A percentile compares a stretch with the other conserved stretches of the same genome.
phyloP scores from a whole-genome alignment of 2,888 invertebrate genomes.

The Corbicula japonica region DNA sequence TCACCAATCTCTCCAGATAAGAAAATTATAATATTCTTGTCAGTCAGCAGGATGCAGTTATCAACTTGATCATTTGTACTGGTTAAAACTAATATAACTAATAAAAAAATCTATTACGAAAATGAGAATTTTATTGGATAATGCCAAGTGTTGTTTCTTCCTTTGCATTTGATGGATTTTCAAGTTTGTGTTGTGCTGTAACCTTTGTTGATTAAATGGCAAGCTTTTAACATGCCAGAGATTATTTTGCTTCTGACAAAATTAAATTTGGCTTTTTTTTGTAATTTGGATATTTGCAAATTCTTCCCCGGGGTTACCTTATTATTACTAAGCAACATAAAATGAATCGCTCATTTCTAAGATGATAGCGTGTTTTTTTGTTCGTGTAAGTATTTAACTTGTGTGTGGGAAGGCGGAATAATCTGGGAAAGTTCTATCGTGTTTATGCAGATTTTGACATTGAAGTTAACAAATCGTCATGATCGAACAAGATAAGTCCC shows the following conservation, averaged over 20 bases:
- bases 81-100: no score
- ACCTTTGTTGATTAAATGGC: constrained; percentile 10
- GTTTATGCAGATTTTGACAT: constrained; percentile 30
- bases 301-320: no score
- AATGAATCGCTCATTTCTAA: no score
- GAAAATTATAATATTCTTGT: no score
- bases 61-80: no score
- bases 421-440: background rate
- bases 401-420: constrained; percentile 19
- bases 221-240: constrained; percentile 35
- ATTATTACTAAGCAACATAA: no score
- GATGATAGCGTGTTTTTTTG: no score
- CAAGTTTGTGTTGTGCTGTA: background rate
- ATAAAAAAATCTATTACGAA: no score
- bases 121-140: background rate
- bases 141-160: background rate
- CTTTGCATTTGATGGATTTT: constrained; percentile 23
- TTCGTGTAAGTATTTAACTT: no score
- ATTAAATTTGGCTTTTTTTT: constrained; percentile 6
- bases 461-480: constrained; percentile 21
- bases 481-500: constrained; percentile 9
- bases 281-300: constrained; percentile 17
- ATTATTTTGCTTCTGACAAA: constrained; percentile 3
- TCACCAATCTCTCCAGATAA: no score
- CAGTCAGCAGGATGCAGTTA: no score